phyloP scores from a whole-genome alignment of 2,888 invertebrate species.

The Ennomos erosarius region DNA sequence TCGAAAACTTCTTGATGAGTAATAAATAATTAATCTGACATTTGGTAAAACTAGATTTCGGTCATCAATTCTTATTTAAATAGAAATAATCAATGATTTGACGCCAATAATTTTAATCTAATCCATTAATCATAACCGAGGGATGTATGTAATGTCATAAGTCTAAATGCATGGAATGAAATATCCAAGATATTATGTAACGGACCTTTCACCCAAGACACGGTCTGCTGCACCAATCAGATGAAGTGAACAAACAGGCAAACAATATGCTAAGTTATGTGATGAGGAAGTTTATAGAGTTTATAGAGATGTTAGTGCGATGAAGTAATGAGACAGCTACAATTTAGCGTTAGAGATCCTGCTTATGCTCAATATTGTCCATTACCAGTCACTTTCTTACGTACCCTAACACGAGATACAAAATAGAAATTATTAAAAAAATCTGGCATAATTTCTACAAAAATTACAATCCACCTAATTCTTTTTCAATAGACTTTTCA shows the following conservation, averaged over 20 bases:
- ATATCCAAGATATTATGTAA: constrained; percentile 45
- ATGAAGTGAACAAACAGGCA: constrained; percentile 22
- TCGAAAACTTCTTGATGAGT: no score
- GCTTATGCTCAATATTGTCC: no score
- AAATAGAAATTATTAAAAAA: no score
- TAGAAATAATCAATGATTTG: not conserved
- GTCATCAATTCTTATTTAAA: no score
- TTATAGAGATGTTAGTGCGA: constrained; percentile 3
- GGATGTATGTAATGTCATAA: constrained; percentile 37
- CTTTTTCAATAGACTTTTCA: constrained; percentile 3
- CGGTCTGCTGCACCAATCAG: constrained; percentile 33
- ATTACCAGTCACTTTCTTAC: no score
- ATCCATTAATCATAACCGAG: no score
- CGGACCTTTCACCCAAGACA: constrained; percentile 56
- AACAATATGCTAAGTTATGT: constrained; percentile 26
- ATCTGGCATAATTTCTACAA: not conserved
- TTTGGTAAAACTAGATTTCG: no score
- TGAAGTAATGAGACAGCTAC: not conserved
- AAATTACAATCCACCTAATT: not conserved
- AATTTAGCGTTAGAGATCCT: no score
- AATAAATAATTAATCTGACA: no score
- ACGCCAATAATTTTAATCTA: no score
- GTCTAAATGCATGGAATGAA: constrained; percentile 41
- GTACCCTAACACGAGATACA: no score
- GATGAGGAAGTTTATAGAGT: constrained; percentile 23